Evolutionary conservation across 2,113 vertebrate species (phyloP).

Genomic region (Chloroceryle aenea): DNA sequence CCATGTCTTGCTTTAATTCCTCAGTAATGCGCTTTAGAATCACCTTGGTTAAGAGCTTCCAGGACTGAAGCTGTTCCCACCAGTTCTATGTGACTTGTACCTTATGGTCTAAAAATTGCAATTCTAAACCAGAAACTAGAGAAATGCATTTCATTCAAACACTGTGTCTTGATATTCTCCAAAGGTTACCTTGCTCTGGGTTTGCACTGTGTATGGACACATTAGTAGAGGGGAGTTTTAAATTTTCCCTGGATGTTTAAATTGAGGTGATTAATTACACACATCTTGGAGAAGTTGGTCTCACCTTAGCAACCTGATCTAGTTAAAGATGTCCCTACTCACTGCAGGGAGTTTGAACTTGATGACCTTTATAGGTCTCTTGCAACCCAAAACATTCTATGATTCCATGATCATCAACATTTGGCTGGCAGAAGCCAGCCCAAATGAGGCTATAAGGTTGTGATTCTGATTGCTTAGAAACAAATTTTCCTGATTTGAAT

Average conservation of each 20-base stretch:
- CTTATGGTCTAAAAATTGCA: not conserved
- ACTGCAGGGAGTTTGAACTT: not conserved
- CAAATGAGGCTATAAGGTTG: not conserved
- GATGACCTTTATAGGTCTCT: not conserved
- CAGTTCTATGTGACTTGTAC: too few relatives aligned
- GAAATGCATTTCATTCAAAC: not conserved
- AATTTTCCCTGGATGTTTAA: not conserved
- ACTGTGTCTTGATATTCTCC: not conserved
- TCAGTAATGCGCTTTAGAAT: not conserved
- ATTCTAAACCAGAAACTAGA: not conserved
- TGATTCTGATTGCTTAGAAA: not conserved
- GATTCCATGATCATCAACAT: not conserved
- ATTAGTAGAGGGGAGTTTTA: not conserved
- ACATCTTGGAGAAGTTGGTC: not conserved
- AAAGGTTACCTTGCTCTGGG: not conserved
- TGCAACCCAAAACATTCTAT: not conserved
- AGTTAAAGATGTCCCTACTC: not conserved
- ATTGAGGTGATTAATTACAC: not conserved
- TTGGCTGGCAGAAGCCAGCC: not conserved
- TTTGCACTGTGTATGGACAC: not conserved
- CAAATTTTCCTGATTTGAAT: not conserved
- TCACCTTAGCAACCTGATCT: too few relatives aligned
- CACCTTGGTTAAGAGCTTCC: not conserved
- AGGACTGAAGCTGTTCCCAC: not conserved
- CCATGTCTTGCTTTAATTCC: not conserved